Evolutionary conservation across 2,888 invertebrate species (phyloP), one percentile per base, ranked within the genome.

Genomic region (Ophraella communa): DNA sequence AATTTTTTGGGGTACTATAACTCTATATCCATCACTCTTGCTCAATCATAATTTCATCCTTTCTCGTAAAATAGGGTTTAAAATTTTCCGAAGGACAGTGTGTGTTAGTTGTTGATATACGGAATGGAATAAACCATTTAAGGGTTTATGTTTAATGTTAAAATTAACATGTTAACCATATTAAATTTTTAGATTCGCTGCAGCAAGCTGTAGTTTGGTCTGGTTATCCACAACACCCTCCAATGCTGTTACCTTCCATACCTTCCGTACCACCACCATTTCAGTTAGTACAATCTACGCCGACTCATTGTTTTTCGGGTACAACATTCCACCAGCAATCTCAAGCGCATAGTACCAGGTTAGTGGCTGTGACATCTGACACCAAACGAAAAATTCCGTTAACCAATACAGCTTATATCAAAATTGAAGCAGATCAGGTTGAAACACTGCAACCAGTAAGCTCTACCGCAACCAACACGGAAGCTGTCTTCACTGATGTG

Each of bases 171-270:
- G n/a, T n/a, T n/a, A n/a, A n/a, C n/a, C n/a, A n/a, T n/a, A n/a
- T n/a, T n/a, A n/a, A n/a, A n/a, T n/a, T 79, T 80, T 65, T 83
- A 85, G 88, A 87, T 76, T 90, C 90, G 76, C 83, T 91, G 68
- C 90, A 90, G 69, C 90, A 91, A 79, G 86, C 91, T 0, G 89
- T 91, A 47, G 88, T 91, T 18, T 91, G 91, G 91, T 91, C 91
- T 39, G 88, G 89, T 74, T 87, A 90, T 78, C 82, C 84, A 59
- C 85, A 85, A 75, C 80, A 78, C 20, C 79, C 80, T n/a, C 82
- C 83, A 57, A 84, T 84, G 57, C 79, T 84, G 30, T 77, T 84
- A 65, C 81, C 82, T 45, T 74, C 76, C 27, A 76, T 83, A 39
- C 80, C 88, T 0, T 87, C 88, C 47, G 86, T 88, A 0, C 85